Conservation (phyloP, 2,113 vertebrate genomes). For the Gallinago paraguaiae region DNA sequence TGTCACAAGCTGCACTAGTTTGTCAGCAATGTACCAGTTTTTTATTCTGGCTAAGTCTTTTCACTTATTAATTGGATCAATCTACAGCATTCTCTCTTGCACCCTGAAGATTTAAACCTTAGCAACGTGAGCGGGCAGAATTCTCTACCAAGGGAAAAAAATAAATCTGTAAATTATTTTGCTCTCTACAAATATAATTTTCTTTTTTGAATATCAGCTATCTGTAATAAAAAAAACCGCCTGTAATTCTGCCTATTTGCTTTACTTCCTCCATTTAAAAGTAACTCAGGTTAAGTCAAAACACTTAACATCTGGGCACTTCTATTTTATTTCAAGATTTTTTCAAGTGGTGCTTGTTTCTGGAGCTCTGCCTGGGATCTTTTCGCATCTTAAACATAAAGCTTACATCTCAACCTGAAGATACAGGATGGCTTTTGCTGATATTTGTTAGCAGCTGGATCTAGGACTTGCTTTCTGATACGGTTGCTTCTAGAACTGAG, state of each 20-base stretch:
- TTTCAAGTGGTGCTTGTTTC: background rate
- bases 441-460: background rate
- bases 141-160: background rate
- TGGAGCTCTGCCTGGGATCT: background rate
- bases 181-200: background rate
- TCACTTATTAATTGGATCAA: background rate
- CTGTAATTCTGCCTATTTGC: background rate
- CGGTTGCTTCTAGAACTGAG: background rate
- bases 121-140: background rate
- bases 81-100: background rate
- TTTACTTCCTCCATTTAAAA: background rate
- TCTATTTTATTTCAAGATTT: background rate
- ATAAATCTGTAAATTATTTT: background rate
- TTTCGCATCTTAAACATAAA: background rate
- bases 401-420: background rate
- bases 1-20: background rate
- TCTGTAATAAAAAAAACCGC: background rate
- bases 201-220: background rate
- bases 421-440: background rate
- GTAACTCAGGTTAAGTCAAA: background rate
- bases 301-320: background rate
- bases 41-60: background rate
- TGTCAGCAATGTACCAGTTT: background rate
- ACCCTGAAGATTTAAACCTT: background rate
- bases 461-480: background rate